Conservation (phyloP, 2,797 vertebrate species). For the Pseudomugil gertrudae region DNA sequence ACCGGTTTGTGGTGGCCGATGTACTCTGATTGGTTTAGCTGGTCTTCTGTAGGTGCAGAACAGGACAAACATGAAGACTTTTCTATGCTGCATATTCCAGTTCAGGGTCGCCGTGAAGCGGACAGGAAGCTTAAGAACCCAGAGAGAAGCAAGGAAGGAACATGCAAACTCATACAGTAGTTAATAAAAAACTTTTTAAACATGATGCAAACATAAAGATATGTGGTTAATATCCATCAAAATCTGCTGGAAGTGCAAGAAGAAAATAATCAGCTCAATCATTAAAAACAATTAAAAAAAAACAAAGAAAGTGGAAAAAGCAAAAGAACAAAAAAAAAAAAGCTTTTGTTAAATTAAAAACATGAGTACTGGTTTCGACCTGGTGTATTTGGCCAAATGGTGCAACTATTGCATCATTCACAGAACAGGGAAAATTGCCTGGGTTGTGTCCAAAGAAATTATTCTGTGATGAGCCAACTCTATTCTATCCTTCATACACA, state of each 20-base stretch:
- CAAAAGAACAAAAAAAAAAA: too few species aligned
- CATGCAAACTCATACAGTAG: not conserved
- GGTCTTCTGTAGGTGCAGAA: not conserved
- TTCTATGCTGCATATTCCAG: not conserved
- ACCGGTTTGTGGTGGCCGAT: conserved; percentile 23
- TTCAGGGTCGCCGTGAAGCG: too few species aligned
- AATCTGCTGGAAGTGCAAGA: not conserved
- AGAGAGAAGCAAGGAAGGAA: too few species aligned
- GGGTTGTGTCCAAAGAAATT: not conserved
- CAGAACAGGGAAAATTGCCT: not conserved
- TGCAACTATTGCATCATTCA: not conserved
- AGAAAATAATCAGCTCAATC: not conserved
- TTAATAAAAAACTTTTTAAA: not conserved
- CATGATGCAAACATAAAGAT: not conserved
- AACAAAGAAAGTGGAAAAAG: not conserved
- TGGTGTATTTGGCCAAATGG: not conserved
- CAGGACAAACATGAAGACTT: not conserved
- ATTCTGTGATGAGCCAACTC: not conserved
- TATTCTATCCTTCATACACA: not conserved
- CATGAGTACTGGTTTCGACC: not conserved
- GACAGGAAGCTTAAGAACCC: too few species aligned
- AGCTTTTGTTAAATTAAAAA: not conserved
- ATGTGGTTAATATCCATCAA: not conserved
- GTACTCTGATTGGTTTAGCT: not conserved
- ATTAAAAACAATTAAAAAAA: not conserved